Conservation (phyloP, 2,888 invertebrate genomes). For the Euproctis similis region DNA sequence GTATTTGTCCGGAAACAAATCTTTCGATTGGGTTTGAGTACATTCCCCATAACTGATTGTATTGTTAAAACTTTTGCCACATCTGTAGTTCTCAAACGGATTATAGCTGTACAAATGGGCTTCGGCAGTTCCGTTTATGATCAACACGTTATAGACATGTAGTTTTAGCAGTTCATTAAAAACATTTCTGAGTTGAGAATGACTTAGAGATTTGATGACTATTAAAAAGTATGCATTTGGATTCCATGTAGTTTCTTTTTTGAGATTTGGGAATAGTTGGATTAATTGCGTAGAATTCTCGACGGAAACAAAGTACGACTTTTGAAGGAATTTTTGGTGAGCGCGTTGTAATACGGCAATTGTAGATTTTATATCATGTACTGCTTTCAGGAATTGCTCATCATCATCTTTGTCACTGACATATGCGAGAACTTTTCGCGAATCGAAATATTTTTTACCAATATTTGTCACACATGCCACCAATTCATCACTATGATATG, state of each 20-base stretch:
- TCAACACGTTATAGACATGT: slow-evolving; percentile 30
- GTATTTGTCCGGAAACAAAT: slow-evolving; percentile 31
- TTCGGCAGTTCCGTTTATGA: slow-evolving; percentile 30
- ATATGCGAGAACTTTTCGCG: slow-evolving; percentile 11
- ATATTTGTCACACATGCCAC: slow-evolving; percentile 15
- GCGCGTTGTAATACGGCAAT: slow-evolving; percentile 4
- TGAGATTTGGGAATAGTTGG: slow-evolving; percentile 15
- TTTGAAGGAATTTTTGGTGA: slow-evolving; percentile 5
- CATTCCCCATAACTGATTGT: slow-evolving; percentile 41
- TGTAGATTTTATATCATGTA: slow-evolving; percentile 7
- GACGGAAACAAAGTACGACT: slow-evolving; percentile 30
- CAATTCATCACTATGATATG: background rate
- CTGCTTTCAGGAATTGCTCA: slow-evolving; percentile 8
- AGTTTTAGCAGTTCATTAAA: slow-evolving; percentile 33
- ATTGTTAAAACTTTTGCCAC: slow-evolving; percentile 38
- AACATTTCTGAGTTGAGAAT: slow-evolving; percentile 19
- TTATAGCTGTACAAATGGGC: slow-evolving; percentile 43
- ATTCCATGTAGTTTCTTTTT: slow-evolving; percentile 32
- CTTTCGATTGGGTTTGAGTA: slow-evolving; percentile 6
- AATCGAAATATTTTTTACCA: slow-evolving; percentile 10
- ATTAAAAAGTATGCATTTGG: slow-evolving; percentile 35
- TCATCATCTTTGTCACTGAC: slow-evolving; percentile 8
- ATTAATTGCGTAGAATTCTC: slow-evolving; percentile 18
- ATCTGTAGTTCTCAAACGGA: slow-evolving; percentile 43
- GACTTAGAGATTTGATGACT: slow-evolving; percentile 22